A percentile compares a stretch with the other conserved stretches of the same genome.
Conservation (phyloP, 2,113 vertebrate genomes). For the Nesoenas mayeri region DNA sequence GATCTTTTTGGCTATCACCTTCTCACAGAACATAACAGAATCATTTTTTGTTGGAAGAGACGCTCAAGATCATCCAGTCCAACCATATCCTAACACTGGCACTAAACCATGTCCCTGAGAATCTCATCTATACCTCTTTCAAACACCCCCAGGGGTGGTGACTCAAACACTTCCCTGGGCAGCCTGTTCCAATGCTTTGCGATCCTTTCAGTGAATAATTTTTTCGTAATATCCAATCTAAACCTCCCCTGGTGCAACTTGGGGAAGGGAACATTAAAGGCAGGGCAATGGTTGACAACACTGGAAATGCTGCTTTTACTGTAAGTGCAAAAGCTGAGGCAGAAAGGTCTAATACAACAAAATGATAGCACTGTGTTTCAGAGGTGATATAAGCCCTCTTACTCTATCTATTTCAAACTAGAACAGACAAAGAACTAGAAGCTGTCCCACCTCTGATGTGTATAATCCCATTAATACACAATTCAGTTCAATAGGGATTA, state of each 20-base stretch:
- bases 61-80: too few species aligned
- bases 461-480: background rate
- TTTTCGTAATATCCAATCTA: too few species aligned
- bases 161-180: too few species aligned
- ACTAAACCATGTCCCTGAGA: too few species aligned
- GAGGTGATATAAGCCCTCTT: background rate
- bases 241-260: too few species aligned
- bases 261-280: background rate
- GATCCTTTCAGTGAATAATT: too few species aligned
- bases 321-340: background rate
- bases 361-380: background rate
- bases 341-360: background rate
- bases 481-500: background rate
- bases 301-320: background rate
- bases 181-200: too few species aligned
- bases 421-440: background rate
- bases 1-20: background rate
- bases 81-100: too few species aligned
- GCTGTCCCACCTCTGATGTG: background rate
- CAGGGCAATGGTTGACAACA: background rate
- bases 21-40: background rate
- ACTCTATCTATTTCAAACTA: background rate
- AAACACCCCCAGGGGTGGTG: too few species aligned
- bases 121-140: too few species aligned
- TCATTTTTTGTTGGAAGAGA: too few species aligned